Conservation (phyloP, 2,888 invertebrate genomes). For the Trachelus iudaicus region DNA sequence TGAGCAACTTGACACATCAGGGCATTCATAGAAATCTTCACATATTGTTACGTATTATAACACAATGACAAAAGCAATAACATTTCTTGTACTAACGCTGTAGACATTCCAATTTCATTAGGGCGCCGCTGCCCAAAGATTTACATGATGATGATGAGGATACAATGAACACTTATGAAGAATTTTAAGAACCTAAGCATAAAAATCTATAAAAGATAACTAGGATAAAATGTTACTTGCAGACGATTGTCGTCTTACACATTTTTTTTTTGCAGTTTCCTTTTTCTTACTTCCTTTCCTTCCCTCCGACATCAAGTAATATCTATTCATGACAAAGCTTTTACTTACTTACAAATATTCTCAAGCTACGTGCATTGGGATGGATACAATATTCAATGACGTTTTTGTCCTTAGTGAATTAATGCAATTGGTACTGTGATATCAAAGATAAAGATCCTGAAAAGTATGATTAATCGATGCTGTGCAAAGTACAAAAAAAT, state of each 20-base stretch:
- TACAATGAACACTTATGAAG: neutral
- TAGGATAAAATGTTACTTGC: neutral
- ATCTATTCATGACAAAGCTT: neutral
- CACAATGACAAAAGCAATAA: slow-evolving; percentile 26
- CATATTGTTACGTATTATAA: slow-evolving; percentile 9
- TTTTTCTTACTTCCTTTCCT: neutral
- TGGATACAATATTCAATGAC: no score
- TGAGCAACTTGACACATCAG: slow-evolving; percentile 23
- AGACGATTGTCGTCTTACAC: neutral
- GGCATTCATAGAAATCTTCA: slow-evolving; percentile 16
- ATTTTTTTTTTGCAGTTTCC: no score
- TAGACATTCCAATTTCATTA: slow-evolving; percentile 16
- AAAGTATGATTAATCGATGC: neutral
- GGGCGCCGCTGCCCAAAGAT: slow-evolving; percentile 8
- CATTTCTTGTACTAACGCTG: slow-evolving; percentile 13
- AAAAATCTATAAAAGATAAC: neutral
- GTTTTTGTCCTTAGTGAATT: no score
- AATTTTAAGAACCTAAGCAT: neutral
- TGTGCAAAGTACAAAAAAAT: neutral
- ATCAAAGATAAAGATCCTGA: slow-evolving; percentile 4
- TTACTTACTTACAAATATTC: neutral
- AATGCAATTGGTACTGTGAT: slow-evolving; percentile 1
- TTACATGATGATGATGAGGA: no score
- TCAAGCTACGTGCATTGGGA: no score
- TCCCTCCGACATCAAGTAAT: neutral